These are phyloP conservation scores for Rhea americana DNA, from an alignment of 2,113 vertebrate genomes.

Conservation along the genomic window DNA sequence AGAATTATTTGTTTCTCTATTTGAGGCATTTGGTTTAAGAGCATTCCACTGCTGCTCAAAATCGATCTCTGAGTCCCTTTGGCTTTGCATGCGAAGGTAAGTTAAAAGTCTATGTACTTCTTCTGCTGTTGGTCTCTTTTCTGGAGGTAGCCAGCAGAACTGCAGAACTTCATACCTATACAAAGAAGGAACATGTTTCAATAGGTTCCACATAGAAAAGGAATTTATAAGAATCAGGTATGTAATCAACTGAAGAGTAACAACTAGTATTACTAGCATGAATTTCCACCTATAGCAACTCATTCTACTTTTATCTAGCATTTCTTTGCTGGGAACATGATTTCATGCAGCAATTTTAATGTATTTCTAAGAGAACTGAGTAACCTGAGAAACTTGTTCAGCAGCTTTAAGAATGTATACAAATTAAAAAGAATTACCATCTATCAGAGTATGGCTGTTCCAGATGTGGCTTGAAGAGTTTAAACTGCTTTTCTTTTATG, in stretches of 20 bases:
- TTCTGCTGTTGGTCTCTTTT: conserved; percentile 91
- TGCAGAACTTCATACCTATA: conserved; percentile 93
- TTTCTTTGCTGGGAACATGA: not conserved
- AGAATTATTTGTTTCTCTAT: conserved; percentile 84
- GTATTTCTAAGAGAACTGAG: not conserved
- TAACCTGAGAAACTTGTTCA: not conserved
- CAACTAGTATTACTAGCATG: not conserved
- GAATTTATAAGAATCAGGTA: not conserved
- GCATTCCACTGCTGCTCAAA: conserved; percentile 95
- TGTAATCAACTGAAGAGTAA: not conserved
- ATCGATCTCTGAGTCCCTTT: conserved; percentile 89
- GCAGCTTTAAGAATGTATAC: conserved; percentile 28
- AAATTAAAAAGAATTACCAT: conserved; percentile 82
- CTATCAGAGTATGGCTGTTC: conserved; percentile 83
- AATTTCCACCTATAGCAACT: not conserved
- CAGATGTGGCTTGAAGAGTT: conserved; percentile 88
- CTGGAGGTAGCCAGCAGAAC: conserved; percentile 93
- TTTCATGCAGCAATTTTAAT: not conserved
- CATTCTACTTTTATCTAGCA: not conserved
- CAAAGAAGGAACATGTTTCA: not conserved
- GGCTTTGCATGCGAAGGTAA: conserved; percentile 95
- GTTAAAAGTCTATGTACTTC: conserved; percentile 92
- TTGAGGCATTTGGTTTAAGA: conserved; percentile 86
- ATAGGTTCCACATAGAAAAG: not conserved
- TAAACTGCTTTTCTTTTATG: conserved; percentile 85